Evolutionary conservation across 2,797 vertebrate genomes (phyloP).

Genomic region (Anabacerthia variegaticeps): DNA sequence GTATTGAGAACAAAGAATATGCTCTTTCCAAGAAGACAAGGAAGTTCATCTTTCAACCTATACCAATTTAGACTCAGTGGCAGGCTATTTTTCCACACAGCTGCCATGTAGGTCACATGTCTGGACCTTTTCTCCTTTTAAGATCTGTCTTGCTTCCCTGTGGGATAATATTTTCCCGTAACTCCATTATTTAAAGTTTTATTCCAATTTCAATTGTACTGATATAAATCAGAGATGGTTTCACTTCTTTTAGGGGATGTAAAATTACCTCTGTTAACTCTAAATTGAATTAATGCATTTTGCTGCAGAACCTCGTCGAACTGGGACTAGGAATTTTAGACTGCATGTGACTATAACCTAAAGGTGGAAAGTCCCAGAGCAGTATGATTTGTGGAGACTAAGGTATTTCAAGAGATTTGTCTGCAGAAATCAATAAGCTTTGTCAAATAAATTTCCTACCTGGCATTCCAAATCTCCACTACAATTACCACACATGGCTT

Average conservation of each 20-base stretch:
- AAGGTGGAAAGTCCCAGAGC: neutral
- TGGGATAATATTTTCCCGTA: neutral
- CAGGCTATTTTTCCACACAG: neutral
- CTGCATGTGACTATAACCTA: neutral
- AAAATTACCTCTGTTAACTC: neutral
- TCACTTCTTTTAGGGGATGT: neutral
- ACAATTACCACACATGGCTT: neutral
- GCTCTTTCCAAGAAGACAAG: neutral
- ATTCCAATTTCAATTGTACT: neutral
- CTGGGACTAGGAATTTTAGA: neutral
- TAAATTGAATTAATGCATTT: neutral
- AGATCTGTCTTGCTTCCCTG: neutral
- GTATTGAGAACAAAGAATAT: neutral
- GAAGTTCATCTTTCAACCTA: neutral
- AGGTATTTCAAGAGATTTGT: slow-evolving; percentile 21
- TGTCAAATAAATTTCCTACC: slow-evolving; percentile 29
- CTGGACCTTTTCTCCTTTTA: neutral
- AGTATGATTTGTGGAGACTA: neutral
- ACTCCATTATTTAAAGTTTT: neutral
- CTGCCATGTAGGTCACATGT: neutral
- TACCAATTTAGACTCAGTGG: neutral
- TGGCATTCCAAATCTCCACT: neutral
- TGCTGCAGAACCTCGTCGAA: neutral
- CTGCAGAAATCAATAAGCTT: slow-evolving; percentile 22
- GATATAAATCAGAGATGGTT: neutral